phyloP scores from a whole-genome alignment of 2,797 vertebrate species.

The Enteromius fasciolatus region DNA sequence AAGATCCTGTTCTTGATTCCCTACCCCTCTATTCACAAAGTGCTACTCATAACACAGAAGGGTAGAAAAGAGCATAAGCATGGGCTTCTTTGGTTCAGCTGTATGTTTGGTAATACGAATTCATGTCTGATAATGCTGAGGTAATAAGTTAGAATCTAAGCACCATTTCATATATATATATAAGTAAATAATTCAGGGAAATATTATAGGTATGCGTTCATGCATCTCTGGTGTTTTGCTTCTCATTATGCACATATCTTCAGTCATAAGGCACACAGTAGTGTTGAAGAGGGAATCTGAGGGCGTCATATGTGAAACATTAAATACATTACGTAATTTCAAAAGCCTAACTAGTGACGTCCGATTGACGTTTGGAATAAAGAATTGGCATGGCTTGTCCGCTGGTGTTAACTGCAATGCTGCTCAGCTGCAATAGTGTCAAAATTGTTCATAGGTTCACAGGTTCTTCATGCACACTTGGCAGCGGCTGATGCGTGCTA shows the following conservation, averaged over 20 bases:
- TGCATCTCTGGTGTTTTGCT: slow-evolving; percentile 57
- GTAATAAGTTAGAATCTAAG: slow-evolving; percentile 94
- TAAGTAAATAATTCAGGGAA: slow-evolving; percentile 47
- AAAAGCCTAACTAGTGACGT: slow-evolving; percentile 23
- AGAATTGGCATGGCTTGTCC: neutral
- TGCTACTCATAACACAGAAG: slow-evolving; percentile 27
- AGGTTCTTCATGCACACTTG: slow-evolving; percentile 99
- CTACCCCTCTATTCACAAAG: slow-evolving; percentile 24
- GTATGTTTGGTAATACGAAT: slow-evolving; percentile 67
- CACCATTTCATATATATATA: slow-evolving; percentile 82
- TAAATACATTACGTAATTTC: neutral
- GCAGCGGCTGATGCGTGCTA: slow-evolving; percentile 94
- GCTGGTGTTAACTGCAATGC: neutral
- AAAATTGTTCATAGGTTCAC: slow-evolving; percentile 71
- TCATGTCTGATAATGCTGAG: slow-evolving; percentile 72
- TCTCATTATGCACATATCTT: slow-evolving; percentile 49
- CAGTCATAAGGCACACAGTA: slow-evolving; percentile 54
- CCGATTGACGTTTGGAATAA: slow-evolving; percentile 24
- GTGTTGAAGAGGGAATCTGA: slow-evolving; percentile 1
- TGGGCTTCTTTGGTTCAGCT: slow-evolving; percentile 79
- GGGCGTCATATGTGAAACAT: neutral
- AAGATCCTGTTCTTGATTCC: neutral
- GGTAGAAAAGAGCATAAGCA: slow-evolving; percentile 68
- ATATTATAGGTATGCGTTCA: slow-evolving; percentile 34
- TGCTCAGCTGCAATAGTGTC: slow-evolving; percentile 27